Conservation (phyloP, 2,797 vertebrate genomes). For the Chromis chromis region DNA sequence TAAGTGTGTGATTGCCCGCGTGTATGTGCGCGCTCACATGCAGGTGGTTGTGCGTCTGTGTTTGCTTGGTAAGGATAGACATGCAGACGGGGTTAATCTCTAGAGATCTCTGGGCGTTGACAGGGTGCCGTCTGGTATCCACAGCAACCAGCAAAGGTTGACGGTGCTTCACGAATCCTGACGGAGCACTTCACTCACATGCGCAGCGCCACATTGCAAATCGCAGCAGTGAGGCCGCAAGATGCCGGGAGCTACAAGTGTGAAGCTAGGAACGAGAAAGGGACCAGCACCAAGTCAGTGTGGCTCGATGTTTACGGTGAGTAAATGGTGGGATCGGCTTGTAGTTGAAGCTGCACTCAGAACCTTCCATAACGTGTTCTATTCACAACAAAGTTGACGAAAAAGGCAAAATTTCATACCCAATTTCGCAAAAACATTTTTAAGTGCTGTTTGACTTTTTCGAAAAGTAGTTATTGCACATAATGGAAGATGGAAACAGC, state of each 20-base stretch:
- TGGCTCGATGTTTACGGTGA: constrained; percentile 95
- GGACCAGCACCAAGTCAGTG: constrained; percentile 86
- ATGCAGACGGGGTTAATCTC: constrained; percentile 81
- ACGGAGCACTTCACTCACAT: constrained; percentile 81
- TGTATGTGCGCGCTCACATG: constrained; percentile 17
- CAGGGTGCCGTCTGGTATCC: constrained; percentile 86
- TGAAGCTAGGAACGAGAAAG: constrained; percentile 90
- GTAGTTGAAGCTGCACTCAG: background rate
- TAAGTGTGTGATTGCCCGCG: constrained; percentile 9
- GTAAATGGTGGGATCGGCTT: constrained; percentile 17
- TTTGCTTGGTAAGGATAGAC: constrained; percentile 73
- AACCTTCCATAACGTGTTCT: background rate
- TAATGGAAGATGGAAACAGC: too few species aligned
- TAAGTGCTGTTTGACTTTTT: too few species aligned
- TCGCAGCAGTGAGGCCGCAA: constrained; percentile 83
- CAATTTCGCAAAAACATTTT: too few species aligned
- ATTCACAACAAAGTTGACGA: too few species aligned
- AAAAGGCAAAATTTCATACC: too few species aligned
- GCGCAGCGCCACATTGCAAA: constrained; percentile 83
- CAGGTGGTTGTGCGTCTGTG: constrained; percentile 45
- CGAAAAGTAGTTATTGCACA: too few species aligned
- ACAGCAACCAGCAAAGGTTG: constrained; percentile 86
- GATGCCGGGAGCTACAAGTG: constrained; percentile 92
- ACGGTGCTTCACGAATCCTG: constrained; percentile 74
- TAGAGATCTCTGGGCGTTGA: constrained; percentile 86